Conservation (phyloP, 1,140 invertebrate species). For the Oppia nitens region DNA sequence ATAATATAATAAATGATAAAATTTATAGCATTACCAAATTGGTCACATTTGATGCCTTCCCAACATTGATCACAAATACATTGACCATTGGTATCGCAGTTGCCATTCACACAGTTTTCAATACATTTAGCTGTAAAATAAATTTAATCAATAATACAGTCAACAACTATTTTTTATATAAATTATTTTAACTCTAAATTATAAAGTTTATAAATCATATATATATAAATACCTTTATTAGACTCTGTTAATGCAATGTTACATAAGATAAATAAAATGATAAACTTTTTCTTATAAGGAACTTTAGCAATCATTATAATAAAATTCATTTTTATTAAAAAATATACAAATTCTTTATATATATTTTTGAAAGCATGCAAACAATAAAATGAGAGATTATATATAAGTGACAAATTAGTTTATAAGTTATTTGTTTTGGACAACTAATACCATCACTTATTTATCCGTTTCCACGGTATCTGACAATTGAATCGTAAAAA, state of each 20-base stretch:
- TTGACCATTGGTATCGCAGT: slow-evolving; percentile 12
- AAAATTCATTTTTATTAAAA: background rate
- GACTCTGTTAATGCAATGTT: background rate
- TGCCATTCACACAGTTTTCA: slow-evolving; percentile 15
- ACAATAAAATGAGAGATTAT: background rate
- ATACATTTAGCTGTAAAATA: background rate
- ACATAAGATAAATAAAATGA: background rate
- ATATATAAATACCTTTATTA: background rate
- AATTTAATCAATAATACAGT: background rate
- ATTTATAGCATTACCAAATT: slow-evolving; percentile 19
- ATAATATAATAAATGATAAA: too few species aligned
- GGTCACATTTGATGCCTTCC: slow-evolving; percentile 14
- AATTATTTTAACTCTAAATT: background rate
- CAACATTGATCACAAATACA: slow-evolving; percentile 19
- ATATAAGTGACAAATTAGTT: background rate
- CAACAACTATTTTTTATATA: background rate
- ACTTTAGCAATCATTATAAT: background rate
- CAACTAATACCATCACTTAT: background rate
- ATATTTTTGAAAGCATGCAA: background rate
- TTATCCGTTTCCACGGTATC: background rate
- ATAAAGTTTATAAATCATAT: background rate
- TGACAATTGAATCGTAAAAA: background rate
- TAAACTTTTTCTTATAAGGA: background rate
- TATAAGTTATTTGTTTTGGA: background rate
- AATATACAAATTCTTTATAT: too few species aligned